Evolutionary conservation across 2,797 vertebrate genomes (phyloP).

Genomic region (Cirrhinus molitorella): DNA sequence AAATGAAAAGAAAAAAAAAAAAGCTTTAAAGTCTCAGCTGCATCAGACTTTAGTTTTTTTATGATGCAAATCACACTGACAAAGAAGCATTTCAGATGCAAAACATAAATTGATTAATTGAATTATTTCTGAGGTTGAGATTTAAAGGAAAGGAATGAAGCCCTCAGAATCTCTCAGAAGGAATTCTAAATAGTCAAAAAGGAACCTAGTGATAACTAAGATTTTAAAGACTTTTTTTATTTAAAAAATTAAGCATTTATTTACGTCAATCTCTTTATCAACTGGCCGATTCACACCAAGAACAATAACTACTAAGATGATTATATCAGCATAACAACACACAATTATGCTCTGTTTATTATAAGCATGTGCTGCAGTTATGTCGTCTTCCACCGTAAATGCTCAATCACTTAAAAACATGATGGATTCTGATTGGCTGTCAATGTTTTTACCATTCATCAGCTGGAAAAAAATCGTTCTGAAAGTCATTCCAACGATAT

Average conservation of each 20-base stretch:
- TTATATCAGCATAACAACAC: not conserved
- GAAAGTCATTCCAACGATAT: not conserved
- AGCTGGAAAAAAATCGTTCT: not conserved
- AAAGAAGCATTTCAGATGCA: conserved; percentile 71
- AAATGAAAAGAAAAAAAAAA: conserved; percentile 58
- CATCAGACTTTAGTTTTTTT: conserved; percentile 64
- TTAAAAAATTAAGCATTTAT: not conserved
- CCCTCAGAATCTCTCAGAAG: conserved; percentile 47
- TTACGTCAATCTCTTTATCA: not conserved
- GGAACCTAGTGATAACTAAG: not conserved
- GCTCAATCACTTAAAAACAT: not conserved
- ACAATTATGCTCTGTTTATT: not conserved
- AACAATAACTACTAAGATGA: not conserved
- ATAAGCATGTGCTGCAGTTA: not conserved
- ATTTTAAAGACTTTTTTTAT: not conserved
- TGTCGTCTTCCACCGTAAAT: not conserved
- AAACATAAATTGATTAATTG: conserved; percentile 73
- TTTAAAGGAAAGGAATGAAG: conserved; percentile 56
- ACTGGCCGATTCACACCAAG: not conserved
- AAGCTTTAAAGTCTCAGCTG: conserved; percentile 63
- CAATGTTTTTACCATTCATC: not conserved
- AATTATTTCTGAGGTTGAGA: conserved; percentile 67
- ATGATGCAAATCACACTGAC: conserved; percentile 76
- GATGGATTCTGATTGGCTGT: too few species aligned
- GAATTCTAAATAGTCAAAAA: conserved; percentile 27